A percentile compares a stretch with the other conserved stretches of the same genome.
phyloP scores from a whole-genome alignment of 2,888 invertebrate genomes.

The Eupithecia tripunctaria region DNA sequence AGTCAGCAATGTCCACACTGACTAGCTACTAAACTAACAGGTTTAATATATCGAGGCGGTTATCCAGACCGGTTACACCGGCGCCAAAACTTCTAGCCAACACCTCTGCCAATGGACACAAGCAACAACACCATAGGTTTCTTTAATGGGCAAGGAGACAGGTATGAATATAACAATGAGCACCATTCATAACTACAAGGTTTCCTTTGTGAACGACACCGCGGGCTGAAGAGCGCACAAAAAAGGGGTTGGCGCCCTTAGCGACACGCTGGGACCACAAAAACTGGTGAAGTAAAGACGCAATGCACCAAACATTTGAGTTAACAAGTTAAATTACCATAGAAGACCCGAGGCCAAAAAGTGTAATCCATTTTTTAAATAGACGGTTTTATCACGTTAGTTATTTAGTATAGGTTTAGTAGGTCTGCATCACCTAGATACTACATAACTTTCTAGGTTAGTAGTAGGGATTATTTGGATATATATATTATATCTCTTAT shows the following conservation, averaged over 20 bases:
- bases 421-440: not conserved
- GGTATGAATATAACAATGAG: slow-evolving; percentile 48
- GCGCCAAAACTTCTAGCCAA: slow-evolving; percentile 27
- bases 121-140: slow-evolving; percentile 11
- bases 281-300: slow-evolving; percentile 14
- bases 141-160: slow-evolving; percentile 35
- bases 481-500: no score
- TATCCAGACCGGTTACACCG: slow-evolving; percentile 8
- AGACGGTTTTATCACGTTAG: not conserved
- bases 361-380: not conserved
- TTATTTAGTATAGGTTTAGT: no score
- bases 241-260: slow-evolving; percentile 52
- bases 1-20: not conserved
- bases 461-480: no score
- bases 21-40: not conserved
- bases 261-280: slow-evolving; percentile 35
- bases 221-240: slow-evolving; percentile 38
- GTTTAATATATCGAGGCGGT: not conserved
- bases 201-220: slow-evolving; percentile 46
- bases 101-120: not conserved
- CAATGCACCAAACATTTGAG: slow-evolving; percentile 12
- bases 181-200: slow-evolving; percentile 49
- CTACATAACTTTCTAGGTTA: not conserved
- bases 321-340: not conserved
- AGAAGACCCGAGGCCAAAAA: not conserved